Evolutionary conservation across 2,797 vertebrate genomes (phyloP).

Genomic region (Staurois parvus): DNA sequence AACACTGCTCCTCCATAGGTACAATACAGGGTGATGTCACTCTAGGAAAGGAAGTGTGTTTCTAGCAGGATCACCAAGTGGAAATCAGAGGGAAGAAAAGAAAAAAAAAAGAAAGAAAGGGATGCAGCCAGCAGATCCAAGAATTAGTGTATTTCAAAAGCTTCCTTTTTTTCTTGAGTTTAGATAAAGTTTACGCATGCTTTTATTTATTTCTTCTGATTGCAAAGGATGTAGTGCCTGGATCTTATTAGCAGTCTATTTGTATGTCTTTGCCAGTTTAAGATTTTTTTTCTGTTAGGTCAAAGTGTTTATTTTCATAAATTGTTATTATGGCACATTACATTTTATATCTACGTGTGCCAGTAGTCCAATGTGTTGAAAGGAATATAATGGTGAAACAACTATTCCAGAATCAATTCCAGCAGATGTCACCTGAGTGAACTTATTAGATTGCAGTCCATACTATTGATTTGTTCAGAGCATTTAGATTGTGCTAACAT

Average conservation of each 20-base stretch:
- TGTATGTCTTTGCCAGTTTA: too few species aligned
- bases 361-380: constrained; percentile 37
- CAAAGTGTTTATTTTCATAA: constrained; percentile 48
- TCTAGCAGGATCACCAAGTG: too few species aligned
- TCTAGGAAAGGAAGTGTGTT: too few species aligned
- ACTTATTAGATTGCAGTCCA: constrained; percentile 60
- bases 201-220: constrained; percentile 18
- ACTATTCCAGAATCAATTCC: constrained; percentile 45
- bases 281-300: constrained; percentile 22
- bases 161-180: too few species aligned
- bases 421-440: constrained; percentile 53
- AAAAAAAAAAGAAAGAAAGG: too few species aligned
- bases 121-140: too few species aligned
- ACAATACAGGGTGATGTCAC: too few species aligned
- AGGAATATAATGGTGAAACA: constrained; percentile 29
- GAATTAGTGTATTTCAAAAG: too few species aligned
- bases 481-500: constrained; percentile 58
- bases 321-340: constrained; percentile 35
- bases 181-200: constrained; percentile 5
- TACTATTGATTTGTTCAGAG: constrained; percentile 57
- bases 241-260: too few species aligned
- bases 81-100: too few species aligned
- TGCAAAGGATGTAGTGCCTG: too few species aligned
- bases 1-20: too few species aligned
- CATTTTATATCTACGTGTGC: constrained; percentile 28